These are phyloP conservation scores for Ophion slaviceki DNA, from an alignment of 2,888 invertebrate genomes.

Conservation along the genomic window DNA sequence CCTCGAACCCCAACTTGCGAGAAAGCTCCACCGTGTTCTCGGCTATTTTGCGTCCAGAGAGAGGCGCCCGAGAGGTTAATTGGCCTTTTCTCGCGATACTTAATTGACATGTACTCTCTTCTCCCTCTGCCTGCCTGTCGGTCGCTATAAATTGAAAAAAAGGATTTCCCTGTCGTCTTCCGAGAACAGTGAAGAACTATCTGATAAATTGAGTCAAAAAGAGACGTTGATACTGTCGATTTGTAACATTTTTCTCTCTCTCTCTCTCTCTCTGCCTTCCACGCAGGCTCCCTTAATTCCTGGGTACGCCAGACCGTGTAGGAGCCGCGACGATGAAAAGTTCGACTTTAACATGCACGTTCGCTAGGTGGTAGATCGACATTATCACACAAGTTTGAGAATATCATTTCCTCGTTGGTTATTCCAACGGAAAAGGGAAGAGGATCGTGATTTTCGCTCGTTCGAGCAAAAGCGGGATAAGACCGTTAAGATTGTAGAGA, in stretches of 20 bases:
- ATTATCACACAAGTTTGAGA: constrained; percentile 62
- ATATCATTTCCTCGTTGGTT: constrained; percentile 58
- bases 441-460: constrained; percentile 4
- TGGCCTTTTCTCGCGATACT: constrained; percentile 32
- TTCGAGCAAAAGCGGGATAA: background rate
- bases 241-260: background rate
- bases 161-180: constrained; percentile 43
- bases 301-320: constrained; percentile 17
- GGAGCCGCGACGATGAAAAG: constrained; percentile 42
- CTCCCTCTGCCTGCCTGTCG: constrained; percentile 7
- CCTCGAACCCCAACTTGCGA: constrained; percentile 11
- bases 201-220: constrained; percentile 43
- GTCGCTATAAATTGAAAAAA: constrained; percentile 26
- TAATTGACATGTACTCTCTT: constrained; percentile 42
- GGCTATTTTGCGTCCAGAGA: constrained; percentile 8
- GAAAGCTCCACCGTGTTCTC: constrained; percentile 7
- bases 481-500: constrained; percentile 17
- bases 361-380: constrained; percentile 39
- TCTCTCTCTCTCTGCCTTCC: background rate
- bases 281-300: background rate
- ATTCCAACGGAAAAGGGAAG: constrained; percentile 3
- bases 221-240: constrained; percentile 17
- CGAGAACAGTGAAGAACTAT: background rate
- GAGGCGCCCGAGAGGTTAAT: constrained; percentile 24
- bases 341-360: constrained; percentile 30